phyloP scores from a whole-genome alignment of 2,113 vertebrate species.

The Mastomys natalensis region DNA sequence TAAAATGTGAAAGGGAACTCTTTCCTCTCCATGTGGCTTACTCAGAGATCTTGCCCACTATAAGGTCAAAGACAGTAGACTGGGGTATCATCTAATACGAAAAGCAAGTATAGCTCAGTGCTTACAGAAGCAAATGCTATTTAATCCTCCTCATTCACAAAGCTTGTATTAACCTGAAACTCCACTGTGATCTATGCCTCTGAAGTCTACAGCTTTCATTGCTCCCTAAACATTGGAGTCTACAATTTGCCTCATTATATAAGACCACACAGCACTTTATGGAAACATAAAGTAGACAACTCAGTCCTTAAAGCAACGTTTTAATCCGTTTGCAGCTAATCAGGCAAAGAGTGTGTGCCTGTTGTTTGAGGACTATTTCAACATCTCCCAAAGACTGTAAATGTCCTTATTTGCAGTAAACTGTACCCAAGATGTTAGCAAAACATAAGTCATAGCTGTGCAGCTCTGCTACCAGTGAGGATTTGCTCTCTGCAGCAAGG shows the following conservation, averaged over 20 bases:
- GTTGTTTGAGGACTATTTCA: constrained; percentile 36
- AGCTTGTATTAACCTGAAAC: constrained; percentile 20
- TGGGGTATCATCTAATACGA: neutral
- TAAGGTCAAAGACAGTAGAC: constrained; percentile 16
- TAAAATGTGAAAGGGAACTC: constrained; percentile 14
- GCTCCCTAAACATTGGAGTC: constrained; percentile 49
- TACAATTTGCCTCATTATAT: constrained; percentile 32
- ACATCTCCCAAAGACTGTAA: constrained; percentile 55
- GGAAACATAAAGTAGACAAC: constrained; percentile 46
- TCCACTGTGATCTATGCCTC: neutral
- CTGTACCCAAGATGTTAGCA: constrained; percentile 43
- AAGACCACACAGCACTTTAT: constrained; percentile 37
- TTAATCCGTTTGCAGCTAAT: constrained; percentile 74
- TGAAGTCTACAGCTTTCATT: neutral
- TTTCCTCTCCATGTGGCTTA: neutral
- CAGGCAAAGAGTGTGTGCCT: constrained; percentile 40
- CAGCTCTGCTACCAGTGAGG: neutral
- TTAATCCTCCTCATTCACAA: constrained; percentile 40
- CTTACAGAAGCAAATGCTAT: constrained; percentile 62
- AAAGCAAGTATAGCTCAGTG: neutral
- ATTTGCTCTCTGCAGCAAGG: constrained; percentile 53
- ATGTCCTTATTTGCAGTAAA: constrained; percentile 64
- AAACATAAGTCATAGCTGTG: constrained; percentile 2
- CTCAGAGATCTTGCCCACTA: neutral
- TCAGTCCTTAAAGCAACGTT: constrained; percentile 57